Evolutionary conservation across 2,797 vertebrate genomes (phyloP).

Genomic region (Leptodactylus fallax): DNA sequence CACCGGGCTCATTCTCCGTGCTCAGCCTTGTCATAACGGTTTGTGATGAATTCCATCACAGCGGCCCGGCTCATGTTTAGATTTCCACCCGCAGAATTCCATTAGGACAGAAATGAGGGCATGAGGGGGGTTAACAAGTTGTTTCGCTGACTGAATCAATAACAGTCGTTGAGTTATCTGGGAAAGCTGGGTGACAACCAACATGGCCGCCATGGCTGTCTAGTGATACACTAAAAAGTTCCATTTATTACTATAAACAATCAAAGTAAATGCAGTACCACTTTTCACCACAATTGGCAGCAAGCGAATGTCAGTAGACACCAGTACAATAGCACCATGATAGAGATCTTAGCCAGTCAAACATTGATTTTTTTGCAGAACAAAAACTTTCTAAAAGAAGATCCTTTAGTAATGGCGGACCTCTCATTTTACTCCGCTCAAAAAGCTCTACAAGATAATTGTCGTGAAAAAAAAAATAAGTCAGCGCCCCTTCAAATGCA

Average conservation of each 20-base stretch:
- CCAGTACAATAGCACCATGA: no score
- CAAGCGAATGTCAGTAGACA: background rate
- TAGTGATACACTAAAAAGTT: background rate
- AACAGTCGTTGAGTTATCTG: background rate
- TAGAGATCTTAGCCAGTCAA: background rate
- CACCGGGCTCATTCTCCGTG: conserved; percentile 1
- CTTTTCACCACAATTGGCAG: background rate
- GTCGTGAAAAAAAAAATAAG: no score
- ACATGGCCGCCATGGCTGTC: no score
- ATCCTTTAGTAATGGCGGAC: background rate
- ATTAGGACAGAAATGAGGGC: background rate
- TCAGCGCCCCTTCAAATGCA: background rate
- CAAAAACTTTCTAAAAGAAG: no score
- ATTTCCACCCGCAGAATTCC: background rate
- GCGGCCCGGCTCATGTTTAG: background rate
- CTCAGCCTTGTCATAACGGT: conserved; percentile 9
- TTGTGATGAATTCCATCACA: conserved; percentile 4
- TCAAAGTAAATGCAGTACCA: background rate
- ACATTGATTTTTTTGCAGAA: no score
- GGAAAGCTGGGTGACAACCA: background rate
- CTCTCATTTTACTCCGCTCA: background rate
- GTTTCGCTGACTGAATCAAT: no score
- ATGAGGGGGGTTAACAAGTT: no score
- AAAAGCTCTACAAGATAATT: background rate
- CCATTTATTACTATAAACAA: background rate